Evolutionary conservation across 1,140 invertebrate genomes (phyloP), one percentile per base, ranked within the genome.

Genomic region (Aphelinus atriplicis): DNA sequence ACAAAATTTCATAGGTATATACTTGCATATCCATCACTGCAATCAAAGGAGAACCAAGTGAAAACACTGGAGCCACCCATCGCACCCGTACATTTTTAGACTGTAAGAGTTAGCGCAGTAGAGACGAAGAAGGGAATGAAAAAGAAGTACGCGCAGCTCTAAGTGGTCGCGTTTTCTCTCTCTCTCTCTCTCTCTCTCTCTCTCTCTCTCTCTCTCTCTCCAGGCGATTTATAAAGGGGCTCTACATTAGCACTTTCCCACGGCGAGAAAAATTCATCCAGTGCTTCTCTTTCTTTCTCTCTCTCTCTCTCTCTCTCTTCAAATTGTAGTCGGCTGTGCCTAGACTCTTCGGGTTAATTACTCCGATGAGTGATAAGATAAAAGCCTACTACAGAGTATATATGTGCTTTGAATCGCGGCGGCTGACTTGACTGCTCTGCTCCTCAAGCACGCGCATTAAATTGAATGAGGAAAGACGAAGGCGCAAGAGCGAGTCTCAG

Each of bases 291-390:
- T 45, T 6, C 6, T 45, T 42, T 61, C 60, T 3, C 43, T 47
- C 45, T 9, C 66, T 46, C 53, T 9, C 53, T 2, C 26, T 9
- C n/a, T 57, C 66, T 56, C 64, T 66, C 47, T 47, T 66, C 56
- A 4, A 53, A 26, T 26, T 26, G 26, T 26, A 26, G 26, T 57
- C 61, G 10, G n/a, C 7, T 42, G 46, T 53, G 46, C 43, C 50
- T 43, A 50, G n/a, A 56, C 46, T 45, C 7, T 45, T 45, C 45
- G 69, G 65, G 56, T 69, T 74, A 74, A 74, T 74, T 74, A 74
- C 58, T 51, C 45, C 50, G 72, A 74, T 74, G 72, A 69, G 43
- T 63, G 72, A 74, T 74, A 74, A 74, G 72, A 74, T 74, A 74
- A 69, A 74, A 74, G 72, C 58, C 58, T 51, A 53, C 51, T 53